phyloP scores from a whole-genome alignment of 2,113 vertebrate genomes.

The Barbus barbus region DNA sequence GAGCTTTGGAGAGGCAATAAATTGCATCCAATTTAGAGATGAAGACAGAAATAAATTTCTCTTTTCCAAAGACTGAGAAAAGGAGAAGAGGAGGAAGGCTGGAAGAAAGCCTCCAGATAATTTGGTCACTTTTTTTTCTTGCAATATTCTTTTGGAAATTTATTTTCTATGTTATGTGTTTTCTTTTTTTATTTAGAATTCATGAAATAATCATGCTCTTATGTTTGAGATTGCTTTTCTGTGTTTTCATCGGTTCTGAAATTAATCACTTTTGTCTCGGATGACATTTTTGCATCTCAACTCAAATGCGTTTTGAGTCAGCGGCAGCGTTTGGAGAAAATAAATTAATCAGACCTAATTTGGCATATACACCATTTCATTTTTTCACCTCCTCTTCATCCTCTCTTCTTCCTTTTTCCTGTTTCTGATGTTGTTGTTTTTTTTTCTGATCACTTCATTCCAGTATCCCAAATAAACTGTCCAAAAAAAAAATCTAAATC shows the following conservation, averaged over 20 bases:
- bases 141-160: slow-evolving; percentile 74
- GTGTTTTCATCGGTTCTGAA: slow-evolving; percentile 71
- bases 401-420: not conserved
- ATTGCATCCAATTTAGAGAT: slow-evolving; percentile 87
- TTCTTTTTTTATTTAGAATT: slow-evolving; percentile 66
- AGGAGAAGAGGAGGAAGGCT: slow-evolving; percentile 39
- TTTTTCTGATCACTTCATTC: slow-evolving; percentile 49
- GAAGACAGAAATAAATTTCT: slow-evolving; percentile 85
- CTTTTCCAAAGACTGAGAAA: slow-evolving; percentile 79
- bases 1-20: slow-evolving; percentile 83
- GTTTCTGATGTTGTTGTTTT: slow-evolving; percentile 15
- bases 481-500: slow-evolving; percentile 61
- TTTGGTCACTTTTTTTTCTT: slow-evolving; percentile 66
- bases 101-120: slow-evolving; percentile 68
- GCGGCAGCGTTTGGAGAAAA: slow-evolving; percentile 64
- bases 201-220: slow-evolving; percentile 71
- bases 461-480: slow-evolving; percentile 72
- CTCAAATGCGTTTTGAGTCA: slow-evolving; percentile 66
- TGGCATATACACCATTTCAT: slow-evolving; percentile 38
- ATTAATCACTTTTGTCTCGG: slow-evolving; percentile 75
- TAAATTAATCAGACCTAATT: slow-evolving; percentile 71
- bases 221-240: slow-evolving; percentile 68
- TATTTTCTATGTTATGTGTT: slow-evolving; percentile 63
- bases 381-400: slow-evolving; percentile 7
- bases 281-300: slow-evolving; percentile 65